Evolutionary conservation across 2,797 vertebrate species (phyloP), one percentile per base, ranked within the genome.

Genomic region (Periophthalmus magnuspinnatus): DNA sequence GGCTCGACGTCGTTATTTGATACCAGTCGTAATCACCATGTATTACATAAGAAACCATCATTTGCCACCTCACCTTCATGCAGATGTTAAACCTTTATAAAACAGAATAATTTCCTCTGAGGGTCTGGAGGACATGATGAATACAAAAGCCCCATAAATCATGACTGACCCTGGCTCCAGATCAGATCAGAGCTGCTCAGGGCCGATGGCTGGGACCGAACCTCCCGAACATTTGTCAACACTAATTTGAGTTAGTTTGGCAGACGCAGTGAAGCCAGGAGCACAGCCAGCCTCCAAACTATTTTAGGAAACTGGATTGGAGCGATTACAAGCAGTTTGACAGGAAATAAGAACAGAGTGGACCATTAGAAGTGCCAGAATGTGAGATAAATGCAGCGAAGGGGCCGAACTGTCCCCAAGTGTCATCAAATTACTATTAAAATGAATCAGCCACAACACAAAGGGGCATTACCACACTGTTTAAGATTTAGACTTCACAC

Each of bases 281-380:
- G 58, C 77, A 68, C 70, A 65, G 74, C 68, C 72, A 83, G 71
- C 66, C 67, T 67, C 73, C 22, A 47, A 32, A 34, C 67, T 22
- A 54, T 72, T 75, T 76, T 67, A 63, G 71, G 70, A n/a, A 66
- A 36, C 67, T 55, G 72, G 78, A 52, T 41, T 38, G 0, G 5
- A 77, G 67, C 71, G 72, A 88, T 86, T 81, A 84, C 77, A 80
- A 65, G 75, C 77, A 76, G 41, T 69, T 62, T 69, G 74, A 84
- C 74, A 79, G 56, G 62, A 69, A 66, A 61, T 0, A 71, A 71
- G 34, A 65, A 47, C 71, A 21, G 32, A 50, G 48, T n/a, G 38
- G 69, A 74, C 65, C 76, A 69, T 77, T 71, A 38, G 16, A 16
- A 64, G 59, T 34, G 65, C 33, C 65, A 38, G 45, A 11, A 16